Conservation (phyloP, 2,113 vertebrate genomes). For the Calonectris borealis region DNA sequence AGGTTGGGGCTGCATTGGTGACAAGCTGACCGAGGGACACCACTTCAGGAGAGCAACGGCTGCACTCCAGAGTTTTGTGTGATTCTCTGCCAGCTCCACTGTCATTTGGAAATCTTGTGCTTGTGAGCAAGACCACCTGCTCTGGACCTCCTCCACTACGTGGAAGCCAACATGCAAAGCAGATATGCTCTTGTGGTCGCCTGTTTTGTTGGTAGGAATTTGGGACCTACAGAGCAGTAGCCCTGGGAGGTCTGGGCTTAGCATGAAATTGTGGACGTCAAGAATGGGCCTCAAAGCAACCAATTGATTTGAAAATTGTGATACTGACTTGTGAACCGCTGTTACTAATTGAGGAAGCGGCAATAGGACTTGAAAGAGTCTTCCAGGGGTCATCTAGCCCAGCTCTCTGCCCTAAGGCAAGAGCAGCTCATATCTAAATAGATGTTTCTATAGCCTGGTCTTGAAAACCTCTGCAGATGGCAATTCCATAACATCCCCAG, state of each 20-base stretch:
- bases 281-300: neutral
- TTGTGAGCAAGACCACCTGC: neutral
- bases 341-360: neutral
- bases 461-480: neutral
- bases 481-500: neutral
- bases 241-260: neutral
- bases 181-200: neutral
- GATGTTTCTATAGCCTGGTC: neutral
- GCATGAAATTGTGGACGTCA: accelerated
- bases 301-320: neutral
- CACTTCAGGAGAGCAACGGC: neutral
- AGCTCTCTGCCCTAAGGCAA: neutral
- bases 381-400: neutral
- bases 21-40: neutral
- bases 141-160: neutral
- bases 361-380: neutral
- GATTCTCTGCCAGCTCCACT: neutral
- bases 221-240: neutral
- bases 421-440: neutral
- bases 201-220: neutral
- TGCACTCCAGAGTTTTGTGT: neutral
- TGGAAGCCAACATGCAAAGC: neutral
- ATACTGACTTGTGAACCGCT: neutral
- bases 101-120: neutral
- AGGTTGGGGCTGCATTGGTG: neutral